Evolutionary conservation across 92 coral and sea anemone species (phyloP).

Genomic region (Ricordea florida): DNA sequence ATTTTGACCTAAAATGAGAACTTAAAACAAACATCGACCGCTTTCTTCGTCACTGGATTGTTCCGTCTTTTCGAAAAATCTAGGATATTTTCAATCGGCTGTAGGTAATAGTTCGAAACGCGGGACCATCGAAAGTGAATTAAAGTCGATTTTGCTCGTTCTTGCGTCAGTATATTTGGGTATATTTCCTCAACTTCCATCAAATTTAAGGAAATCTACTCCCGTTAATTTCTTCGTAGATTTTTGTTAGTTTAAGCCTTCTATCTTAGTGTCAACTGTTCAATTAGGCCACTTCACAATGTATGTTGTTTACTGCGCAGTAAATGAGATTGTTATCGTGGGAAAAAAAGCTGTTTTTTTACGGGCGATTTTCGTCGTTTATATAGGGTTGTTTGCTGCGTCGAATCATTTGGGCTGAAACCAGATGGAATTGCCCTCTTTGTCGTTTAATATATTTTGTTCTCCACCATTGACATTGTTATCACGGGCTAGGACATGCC

Average conservation of each 20-base stretch:
- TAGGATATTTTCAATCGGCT: no score
- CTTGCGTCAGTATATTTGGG: no score
- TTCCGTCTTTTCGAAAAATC: no score
- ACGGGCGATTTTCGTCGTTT: no score
- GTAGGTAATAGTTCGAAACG: no score
- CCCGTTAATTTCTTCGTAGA: slow-evolving; percentile 18
- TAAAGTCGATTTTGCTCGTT: not conserved
- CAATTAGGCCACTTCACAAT: not conserved
- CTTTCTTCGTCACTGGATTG: not conserved
- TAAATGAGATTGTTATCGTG: not conserved
- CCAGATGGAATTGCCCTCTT: no score
- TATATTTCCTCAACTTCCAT: not conserved
- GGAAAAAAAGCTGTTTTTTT: no score
- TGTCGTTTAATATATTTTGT: no score
- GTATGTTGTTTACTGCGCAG: not conserved
- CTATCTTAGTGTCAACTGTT: slow-evolving; percentile 1
- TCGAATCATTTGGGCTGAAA: no score
- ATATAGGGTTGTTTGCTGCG: no score
- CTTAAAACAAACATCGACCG: slow-evolving; percentile 33
- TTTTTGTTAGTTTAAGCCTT: not conserved
- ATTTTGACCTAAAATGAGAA: slow-evolving; percentile 21
- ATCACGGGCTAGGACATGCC: no score
- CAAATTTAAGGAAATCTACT: not conserved
- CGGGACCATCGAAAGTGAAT: not conserved
- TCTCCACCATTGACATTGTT: no score